Percentiles rank a stretch among this genome's conserved stretches.
Conservation (phyloP, 2,797 vertebrate species). For the Pteropus rufus region DNA sequence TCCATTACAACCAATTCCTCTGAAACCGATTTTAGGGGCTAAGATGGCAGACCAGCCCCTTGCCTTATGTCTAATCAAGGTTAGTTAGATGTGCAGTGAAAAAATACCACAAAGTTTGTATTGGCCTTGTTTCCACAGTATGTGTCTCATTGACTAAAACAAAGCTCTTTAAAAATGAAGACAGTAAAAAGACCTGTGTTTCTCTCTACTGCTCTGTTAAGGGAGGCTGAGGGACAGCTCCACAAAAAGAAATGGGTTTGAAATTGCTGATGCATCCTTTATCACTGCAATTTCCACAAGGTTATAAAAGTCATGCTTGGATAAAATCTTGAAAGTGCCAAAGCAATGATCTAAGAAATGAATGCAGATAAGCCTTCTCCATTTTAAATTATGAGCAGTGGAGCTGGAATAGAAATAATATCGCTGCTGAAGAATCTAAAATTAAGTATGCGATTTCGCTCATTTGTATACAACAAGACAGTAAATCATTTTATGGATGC, state of each 20-base stretch:
- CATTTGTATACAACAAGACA: not conserved
- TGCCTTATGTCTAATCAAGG: slow-evolving; percentile 66
- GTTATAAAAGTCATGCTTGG: slow-evolving; percentile 79
- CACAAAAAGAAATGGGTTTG: slow-evolving; percentile 64
- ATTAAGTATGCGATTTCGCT: slow-evolving; percentile 24
- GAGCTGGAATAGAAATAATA: not conserved
- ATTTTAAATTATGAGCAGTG: not conserved
- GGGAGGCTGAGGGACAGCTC: slow-evolving; percentile 53
- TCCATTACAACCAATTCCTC: slow-evolving; percentile 79
- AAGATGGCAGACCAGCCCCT: slow-evolving; percentile 28
- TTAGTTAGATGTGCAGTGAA: slow-evolving; percentile 55
- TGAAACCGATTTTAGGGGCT: slow-evolving; percentile 65
- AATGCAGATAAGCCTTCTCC: slow-evolving; percentile 73
- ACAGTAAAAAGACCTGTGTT: slow-evolving; percentile 43
- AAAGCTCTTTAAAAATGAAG: slow-evolving; percentile 51
- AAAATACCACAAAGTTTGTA: slow-evolving; percentile 47
- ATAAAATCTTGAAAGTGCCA: slow-evolving; percentile 76
- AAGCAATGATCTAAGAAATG: slow-evolving; percentile 73
- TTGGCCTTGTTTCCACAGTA: slow-evolving; percentile 67
- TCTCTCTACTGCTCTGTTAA: slow-evolving; percentile 59
- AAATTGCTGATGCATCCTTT: slow-evolving; percentile 80
- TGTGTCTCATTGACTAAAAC: slow-evolving; percentile 71
- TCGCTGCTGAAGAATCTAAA: slow-evolving; percentile 45
- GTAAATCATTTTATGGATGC: not conserved
- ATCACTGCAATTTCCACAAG: slow-evolving; percentile 78